These are phyloP conservation scores for Ephydatia muelleri DNA, from an alignment of 37 sponge, comb jelly and placozoan genomes.

Conservation along the genomic window DNA sequence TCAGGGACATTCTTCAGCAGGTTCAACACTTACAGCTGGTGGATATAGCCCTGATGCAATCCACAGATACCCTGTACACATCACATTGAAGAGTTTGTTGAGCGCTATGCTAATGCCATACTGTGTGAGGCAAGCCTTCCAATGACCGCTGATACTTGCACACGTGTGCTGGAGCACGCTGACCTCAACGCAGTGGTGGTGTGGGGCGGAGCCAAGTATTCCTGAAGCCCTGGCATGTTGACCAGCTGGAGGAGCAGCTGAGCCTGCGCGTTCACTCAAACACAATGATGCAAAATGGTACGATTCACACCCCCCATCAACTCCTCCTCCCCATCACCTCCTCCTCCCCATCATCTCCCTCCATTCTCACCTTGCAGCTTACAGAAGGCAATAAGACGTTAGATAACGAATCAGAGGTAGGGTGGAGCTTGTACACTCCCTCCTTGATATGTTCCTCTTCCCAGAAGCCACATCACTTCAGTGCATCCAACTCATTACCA, in stretches of 20 bases:
- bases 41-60: constrained; percentile 52
- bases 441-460: no score
- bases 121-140: background rate
- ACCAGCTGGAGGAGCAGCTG: constrained; percentile 5
- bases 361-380: background rate
- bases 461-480: no score
- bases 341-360: background rate
- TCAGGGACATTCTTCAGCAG: constrained; percentile 9
- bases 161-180: background rate
- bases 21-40: constrained; percentile 31
- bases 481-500: no score
- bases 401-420: no score
- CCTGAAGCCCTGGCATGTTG: constrained; percentile 52
- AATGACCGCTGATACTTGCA: background rate
- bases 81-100: background rate
- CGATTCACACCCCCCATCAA: background rate
- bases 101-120: background rate
- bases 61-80: constrained; percentile 40
- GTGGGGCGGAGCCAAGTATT: constrained; percentile 31
- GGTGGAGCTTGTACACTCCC: no score
- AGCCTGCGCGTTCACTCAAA: background rate
- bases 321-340: background rate
- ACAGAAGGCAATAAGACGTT: background rate
- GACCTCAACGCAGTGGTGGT: background rate
- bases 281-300: constrained; percentile 38